A percentile compares a stretch with the other conserved stretches of the same genome.
phyloP scores from a whole-genome alignment of 2,888 invertebrate genomes.

The Noctua janthina region DNA sequence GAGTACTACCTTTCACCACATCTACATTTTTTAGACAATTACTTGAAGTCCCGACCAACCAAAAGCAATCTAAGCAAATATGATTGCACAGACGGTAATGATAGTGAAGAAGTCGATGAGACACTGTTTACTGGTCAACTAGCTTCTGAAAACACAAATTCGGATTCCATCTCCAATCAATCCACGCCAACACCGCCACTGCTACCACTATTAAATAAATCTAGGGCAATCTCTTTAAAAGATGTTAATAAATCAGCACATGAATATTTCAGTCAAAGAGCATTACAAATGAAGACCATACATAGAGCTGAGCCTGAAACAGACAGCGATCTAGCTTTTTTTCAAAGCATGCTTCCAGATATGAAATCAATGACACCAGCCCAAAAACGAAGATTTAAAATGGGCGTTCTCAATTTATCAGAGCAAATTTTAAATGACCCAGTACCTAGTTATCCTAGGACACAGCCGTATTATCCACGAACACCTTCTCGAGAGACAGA shows the following conservation, averaged over 20 bases:
- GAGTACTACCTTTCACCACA: conserved; percentile 40
- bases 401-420: conserved; percentile 44
- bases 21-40: conserved; percentile 51
- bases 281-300: conserved; percentile 46
- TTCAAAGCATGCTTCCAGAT: conserved; percentile 53
- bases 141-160: conserved; percentile 39
- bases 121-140: conserved; percentile 31
- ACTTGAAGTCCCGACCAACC: conserved; percentile 51
- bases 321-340: conserved; percentile 49
- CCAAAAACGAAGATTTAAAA: conserved; percentile 57
- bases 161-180: conserved; percentile 35
- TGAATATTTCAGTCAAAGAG: conserved; percentile 44
- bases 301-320: conserved; percentile 33
- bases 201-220: not conserved
- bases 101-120: conserved; percentile 45
- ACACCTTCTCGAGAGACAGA: conserved; percentile 55
- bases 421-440: conserved; percentile 54
- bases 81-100: conserved; percentile 39
- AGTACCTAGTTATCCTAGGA: conserved; percentile 53
- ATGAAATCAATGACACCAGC: conserved; percentile 50
- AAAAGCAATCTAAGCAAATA: conserved; percentile 51
- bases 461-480: conserved; percentile 54
- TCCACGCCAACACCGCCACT: conserved; percentile 7
- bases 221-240: conserved; percentile 7
- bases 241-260: conserved; percentile 19